Conservation (phyloP, 64 coral and sea anemone genomes). For the Trachythela sp. region DNA sequence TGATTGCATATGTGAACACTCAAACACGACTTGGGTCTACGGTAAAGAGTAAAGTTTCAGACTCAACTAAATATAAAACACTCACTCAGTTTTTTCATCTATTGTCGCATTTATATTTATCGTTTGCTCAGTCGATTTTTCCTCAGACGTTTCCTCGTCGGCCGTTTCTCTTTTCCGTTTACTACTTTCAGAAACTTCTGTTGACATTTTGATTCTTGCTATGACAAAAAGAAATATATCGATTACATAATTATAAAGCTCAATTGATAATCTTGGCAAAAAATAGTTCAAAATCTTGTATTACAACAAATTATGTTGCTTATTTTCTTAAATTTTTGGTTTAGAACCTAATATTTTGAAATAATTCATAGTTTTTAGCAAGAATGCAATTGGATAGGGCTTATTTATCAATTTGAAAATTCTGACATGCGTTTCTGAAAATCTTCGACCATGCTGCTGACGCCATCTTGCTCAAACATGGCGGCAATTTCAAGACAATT, state of each 20-base stretch:
- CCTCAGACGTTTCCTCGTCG: neutral
- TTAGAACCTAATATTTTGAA: neutral
- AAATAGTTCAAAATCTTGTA: too few relatives aligned
- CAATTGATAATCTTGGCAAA: too few relatives aligned
- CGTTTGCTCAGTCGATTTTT: neutral
- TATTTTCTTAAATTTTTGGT: neutral
- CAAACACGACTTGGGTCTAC: too few relatives aligned
- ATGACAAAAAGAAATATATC: neutral
- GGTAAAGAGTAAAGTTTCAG: too few relatives aligned
- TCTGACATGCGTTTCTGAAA: neutral
- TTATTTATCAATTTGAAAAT: neutral
- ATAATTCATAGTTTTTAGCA: neutral
- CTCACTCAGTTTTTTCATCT: neutral
- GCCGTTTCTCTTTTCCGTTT: neutral
- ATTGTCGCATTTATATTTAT: neutral
- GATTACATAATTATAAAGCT: neutral
- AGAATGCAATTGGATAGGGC: neutral
- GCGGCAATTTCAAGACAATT: slow-evolving; percentile 14
- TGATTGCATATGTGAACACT: too few relatives aligned
- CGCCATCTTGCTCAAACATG: slow-evolving; percentile 20
- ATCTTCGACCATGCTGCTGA: slow-evolving; percentile 9
- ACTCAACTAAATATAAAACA: neutral
- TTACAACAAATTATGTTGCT: neutral
- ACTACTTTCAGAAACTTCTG: neutral
- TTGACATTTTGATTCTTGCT: neutral